phyloP scores from a whole-genome alignment of 2,113 vertebrate genomes.

The Lonchura striata region DNA sequence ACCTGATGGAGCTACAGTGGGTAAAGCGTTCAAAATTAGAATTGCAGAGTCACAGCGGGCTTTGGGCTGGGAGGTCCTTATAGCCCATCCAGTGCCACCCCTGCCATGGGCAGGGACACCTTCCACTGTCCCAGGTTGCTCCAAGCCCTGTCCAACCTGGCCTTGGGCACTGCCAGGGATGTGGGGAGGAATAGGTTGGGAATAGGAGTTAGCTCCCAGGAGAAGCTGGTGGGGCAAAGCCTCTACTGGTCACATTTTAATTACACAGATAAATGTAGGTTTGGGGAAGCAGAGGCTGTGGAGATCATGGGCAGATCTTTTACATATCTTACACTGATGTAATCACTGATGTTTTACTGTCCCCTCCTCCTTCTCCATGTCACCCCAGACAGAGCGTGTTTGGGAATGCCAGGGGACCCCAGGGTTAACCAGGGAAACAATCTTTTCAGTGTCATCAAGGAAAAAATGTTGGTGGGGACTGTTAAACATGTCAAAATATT shows the following conservation, averaged over 20 bases:
- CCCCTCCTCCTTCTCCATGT: background rate
- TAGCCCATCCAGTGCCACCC: background rate
- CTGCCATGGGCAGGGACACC: background rate
- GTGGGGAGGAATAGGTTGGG: background rate
- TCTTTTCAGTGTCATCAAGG: background rate
- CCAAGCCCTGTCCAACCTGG: fast-evolving
- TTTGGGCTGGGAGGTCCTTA: background rate
- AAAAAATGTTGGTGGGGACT: background rate
- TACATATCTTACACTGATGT: background rate
- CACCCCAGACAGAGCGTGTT: background rate
- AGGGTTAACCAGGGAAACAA: background rate
- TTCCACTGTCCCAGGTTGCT: fast-evolving
- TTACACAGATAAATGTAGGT: background rate
- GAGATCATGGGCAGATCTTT: background rate
- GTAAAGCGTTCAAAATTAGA: background rate
- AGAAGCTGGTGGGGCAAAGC: background rate
- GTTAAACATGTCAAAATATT: background rate
- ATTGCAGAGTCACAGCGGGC: background rate
- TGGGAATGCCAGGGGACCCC: background rate
- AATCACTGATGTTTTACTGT: background rate
- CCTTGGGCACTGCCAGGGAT: background rate
- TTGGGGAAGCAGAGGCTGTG: background rate
- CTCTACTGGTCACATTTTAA: background rate
- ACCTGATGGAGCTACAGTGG: background rate
- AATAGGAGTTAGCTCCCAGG: background rate